phyloP scores from a whole-genome alignment of 2,113 vertebrate genomes.

The Pseudorasbora parva region DNA sequence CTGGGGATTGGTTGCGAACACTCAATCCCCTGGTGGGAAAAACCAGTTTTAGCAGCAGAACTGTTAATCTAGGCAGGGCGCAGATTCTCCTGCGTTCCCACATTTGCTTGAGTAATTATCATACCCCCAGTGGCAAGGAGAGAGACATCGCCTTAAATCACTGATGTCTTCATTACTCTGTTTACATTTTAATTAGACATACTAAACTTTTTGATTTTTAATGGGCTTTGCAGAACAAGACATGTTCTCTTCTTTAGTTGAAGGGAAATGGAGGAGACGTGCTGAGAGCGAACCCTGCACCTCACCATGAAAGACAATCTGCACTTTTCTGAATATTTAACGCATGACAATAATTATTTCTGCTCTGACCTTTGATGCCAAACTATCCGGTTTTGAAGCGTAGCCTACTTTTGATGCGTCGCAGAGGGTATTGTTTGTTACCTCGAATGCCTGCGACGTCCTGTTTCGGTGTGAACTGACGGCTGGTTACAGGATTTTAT shows the following conservation, averaged over 20 bases:
- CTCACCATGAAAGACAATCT: constrained; percentile 16
- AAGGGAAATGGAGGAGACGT: constrained; percentile 46
- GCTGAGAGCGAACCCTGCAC: constrained; percentile 36
- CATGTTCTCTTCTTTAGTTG: constrained; percentile 59
- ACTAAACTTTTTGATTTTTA: constrained; percentile 87
- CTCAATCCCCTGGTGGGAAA: constrained; percentile 88
- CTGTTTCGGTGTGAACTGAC: background rate
- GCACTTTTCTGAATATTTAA: constrained; percentile 43
- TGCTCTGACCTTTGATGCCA: constrained; percentile 25
- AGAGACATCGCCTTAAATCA: constrained; percentile 96
- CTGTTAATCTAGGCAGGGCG: constrained; percentile 97
- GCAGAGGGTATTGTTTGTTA: background rate
- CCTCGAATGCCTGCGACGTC: background rate
- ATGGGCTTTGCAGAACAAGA: constrained; percentile 74
- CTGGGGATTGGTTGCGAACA: constrained; percentile 87
- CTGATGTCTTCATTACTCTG: constrained; percentile 98
- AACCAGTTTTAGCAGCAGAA: constrained; percentile 93
- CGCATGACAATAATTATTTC: constrained; percentile 51
- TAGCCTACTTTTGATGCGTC: constrained; percentile 38
- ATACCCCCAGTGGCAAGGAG: constrained; percentile 92
- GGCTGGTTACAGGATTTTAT: background rate
- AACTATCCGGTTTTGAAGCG: constrained; percentile 36
- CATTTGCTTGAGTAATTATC: constrained; percentile 97
- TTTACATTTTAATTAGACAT: constrained; percentile 99
- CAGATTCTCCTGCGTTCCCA: constrained; percentile 91